Base-by-base conservation (phyloP, 2,888 invertebrate species). In the Microctonus aethiopoides region DNA sequence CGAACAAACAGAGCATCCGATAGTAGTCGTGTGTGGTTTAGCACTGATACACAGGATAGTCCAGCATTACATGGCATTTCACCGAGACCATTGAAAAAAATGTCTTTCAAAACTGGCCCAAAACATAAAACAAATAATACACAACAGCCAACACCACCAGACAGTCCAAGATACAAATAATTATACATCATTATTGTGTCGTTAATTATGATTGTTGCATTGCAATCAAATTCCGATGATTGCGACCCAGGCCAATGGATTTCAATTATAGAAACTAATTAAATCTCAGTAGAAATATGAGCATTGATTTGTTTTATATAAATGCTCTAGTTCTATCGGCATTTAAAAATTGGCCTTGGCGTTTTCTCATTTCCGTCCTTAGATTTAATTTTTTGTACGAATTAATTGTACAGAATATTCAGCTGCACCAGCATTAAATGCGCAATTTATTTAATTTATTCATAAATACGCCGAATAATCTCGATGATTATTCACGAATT, bases 1-100 rank as follows among this genome's bases (percentile, higher is more conserved):
- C 86, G 86, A 73, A 81, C 85, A 72, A 85, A 86, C 73, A 81
- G 85, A 86, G 86, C 81, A 73, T 86, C 86, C 13, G 86, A 86
- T 67, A 84, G 85, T 5, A 83, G 85, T 75, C 81, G 92, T 90
- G 89, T 90, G 82, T 88, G 89, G 89, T 84, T 89, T 87, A 89
- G 86, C 81, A 83, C 80, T 54, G 86, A 86, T 54, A 83, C 81
- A 0, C 79, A 83, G 20, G 86, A 86, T n/a, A 84, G 79, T 60
- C 76, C 87, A 5, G 78, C 86, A 5, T 79, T 87, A 16, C 87
- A 87, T 72, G 88, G 88, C 34, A 89, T 91, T 79, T 93, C 93
- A 1, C 93, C 94, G 60, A 89, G 93, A 61, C 92, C 93, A 3
- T 85, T 90, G 75, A 93, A 93, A 83, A 92, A 93, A 65, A 89